phyloP scores from a whole-genome alignment of 2,113 vertebrate genomes.

The Crocuta crocuta region DNA sequence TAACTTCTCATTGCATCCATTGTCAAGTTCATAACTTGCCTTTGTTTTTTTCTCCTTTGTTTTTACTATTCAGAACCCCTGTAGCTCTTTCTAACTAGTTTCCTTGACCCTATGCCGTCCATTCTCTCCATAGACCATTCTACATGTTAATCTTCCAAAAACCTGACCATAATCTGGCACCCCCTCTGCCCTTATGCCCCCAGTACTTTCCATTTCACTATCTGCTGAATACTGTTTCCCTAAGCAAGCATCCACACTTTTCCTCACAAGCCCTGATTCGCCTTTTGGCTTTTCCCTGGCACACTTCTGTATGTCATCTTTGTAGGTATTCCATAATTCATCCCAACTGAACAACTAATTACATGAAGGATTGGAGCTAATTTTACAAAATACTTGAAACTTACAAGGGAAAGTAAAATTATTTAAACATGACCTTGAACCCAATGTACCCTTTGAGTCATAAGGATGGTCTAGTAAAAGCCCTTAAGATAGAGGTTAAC shows the following conservation, averaged over 20 bases:
- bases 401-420: conserved; percentile 20
- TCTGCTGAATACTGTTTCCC: background rate
- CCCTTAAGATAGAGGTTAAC: conserved; percentile 3
- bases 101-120: background rate
- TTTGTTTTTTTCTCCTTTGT: background rate
- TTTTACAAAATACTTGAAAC: conserved; percentile 57
- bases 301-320: background rate
- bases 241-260: background rate
- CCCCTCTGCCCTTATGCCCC: background rate
- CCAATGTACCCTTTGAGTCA: background rate
- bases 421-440: background rate
- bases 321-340: background rate
- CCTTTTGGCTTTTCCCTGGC: background rate
- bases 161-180: background rate
- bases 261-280: background rate
- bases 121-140: background rate
- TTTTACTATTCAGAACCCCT: background rate
- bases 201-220: background rate
- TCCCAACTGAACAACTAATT: background rate
- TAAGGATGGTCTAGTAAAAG: background rate
- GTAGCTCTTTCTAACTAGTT: background rate
- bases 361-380: background rate
- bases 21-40: background rate
- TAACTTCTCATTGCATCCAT: background rate
- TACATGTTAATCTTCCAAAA: background rate